Percentiles rank a stretch among this genome's conserved stretches.
These are phyloP conservation scores for Oopsacas minuta DNA, from an alignment of 37 sponge, comb jelly and placozoan species.

Conservation along the genomic window DNA sequence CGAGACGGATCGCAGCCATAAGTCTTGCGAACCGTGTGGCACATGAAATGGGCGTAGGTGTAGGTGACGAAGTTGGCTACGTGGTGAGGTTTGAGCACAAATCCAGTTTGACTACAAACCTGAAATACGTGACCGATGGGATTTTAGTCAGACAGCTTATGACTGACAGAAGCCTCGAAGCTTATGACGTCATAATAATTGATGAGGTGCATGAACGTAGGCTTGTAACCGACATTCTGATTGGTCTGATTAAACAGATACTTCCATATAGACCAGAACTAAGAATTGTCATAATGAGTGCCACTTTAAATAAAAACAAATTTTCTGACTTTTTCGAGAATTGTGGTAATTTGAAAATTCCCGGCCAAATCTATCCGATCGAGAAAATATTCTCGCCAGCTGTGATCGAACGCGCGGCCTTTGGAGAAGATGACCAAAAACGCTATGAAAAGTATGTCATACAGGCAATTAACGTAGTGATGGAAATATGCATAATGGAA, in stretches of 20 bases:
- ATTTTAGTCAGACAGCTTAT: not conserved
- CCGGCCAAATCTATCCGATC: not conserved
- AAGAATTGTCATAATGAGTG: not conserved
- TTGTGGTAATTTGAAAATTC: not conserved
- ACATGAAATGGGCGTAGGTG: not conserved
- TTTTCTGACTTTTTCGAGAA: not conserved
- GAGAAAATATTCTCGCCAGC: not conserved
- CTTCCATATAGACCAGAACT: not conserved
- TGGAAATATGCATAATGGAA: not conserved
- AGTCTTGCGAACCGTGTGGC: not conserved
- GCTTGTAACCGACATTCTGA: not conserved
- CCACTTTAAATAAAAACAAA: not conserved
- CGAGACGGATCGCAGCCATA: not conserved
- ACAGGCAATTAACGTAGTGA: not conserved
- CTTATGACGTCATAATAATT: not conserved
- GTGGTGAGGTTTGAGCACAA: not conserved
- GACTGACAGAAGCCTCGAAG: not conserved
- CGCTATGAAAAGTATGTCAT: not conserved
- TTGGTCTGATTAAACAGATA: not conserved
- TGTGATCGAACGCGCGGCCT: not conserved
- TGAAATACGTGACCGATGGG: not conserved
- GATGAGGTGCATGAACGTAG: not conserved
- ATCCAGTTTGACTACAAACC: not conserved
- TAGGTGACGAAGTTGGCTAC: not conserved
- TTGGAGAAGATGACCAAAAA: not conserved